Conservation (phyloP, 2,888 invertebrate genomes). For the Blastobasis adustella region DNA sequence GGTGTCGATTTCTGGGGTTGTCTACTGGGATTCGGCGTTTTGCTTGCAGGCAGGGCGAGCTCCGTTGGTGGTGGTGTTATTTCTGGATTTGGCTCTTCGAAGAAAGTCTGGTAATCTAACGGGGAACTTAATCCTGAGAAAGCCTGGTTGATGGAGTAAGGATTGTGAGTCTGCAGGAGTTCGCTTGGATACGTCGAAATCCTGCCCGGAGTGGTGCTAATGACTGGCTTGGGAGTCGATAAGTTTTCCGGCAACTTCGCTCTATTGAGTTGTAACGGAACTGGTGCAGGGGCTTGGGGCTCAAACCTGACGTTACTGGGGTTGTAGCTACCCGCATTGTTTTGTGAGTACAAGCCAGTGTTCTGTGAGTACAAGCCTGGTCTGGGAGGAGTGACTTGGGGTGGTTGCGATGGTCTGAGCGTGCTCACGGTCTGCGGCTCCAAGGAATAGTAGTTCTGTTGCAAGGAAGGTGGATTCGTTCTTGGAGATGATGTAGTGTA, state of each 20-base stretch:
- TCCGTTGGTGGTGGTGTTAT: conserved; percentile 24
- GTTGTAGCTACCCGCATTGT: conserved; percentile 35
- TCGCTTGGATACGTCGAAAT: conserved; percentile 55
- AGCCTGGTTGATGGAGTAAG: conserved; percentile 67
- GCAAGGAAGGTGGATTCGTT: conserved; percentile 31
- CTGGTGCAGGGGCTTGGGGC: conserved; percentile 25
- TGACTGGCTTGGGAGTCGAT: conserved; percentile 29
- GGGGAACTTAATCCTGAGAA: conserved; percentile 63
- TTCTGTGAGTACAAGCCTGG: conserved; percentile 45
- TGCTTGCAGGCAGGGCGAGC: conserved; percentile 20
- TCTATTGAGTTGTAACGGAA: conserved; percentile 24
- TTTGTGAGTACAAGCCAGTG: conserved; percentile 49
- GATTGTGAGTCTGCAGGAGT: conserved; percentile 63
- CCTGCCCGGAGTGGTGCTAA: conserved; percentile 42
- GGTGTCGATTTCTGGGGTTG: conserved; percentile 40
- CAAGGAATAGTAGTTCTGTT: conserved; percentile 56
- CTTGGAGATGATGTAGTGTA: conserved; percentile 58
- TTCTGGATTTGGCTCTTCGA: conserved; percentile 45
- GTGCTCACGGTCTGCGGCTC: conserved; percentile 36
- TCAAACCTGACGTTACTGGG: conserved; percentile 36
- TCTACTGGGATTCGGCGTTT: conserved; percentile 33
- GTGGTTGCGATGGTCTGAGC: conserved; percentile 15
- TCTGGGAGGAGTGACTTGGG: conserved; percentile 30
- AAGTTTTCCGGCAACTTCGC: conserved; percentile 39
- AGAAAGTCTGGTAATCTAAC: conserved; percentile 57